Evolutionary conservation across 2,888 invertebrate genomes (phyloP), one percentile per base, ranked within the genome.

Genomic region (Creontiades dilutus): DNA sequence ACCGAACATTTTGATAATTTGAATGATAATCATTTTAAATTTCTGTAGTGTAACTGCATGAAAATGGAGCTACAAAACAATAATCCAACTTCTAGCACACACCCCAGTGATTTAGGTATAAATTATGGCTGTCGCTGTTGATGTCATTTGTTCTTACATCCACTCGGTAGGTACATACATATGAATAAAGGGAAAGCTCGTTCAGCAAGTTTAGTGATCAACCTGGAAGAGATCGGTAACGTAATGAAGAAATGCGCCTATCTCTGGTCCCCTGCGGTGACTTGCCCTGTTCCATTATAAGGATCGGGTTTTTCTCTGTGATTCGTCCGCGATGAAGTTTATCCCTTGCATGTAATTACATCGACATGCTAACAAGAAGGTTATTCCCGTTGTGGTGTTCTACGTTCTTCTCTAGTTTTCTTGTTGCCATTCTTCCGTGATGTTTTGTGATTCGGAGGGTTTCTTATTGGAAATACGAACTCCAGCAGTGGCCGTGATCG

Each of bases 221-320:
- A 5, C 52, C 13, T 52, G 52, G 11, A 52, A 52, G 52, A 52
- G 16, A 13, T 52, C 14, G 52, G 52, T 16, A 75, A 75, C 75
- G 16, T 75, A 75, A 75, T 75, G 75, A 75, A 75, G 75, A 16
- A 75, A 75, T 75, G 75, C 75, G 75, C 16, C 75, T 68, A 12
- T n/a, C 16, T 68, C 68, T 12, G 16, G 28, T 52, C 52, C 52
- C 52, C 52, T 2, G 52, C 52, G 11, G 52, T 52, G 13, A 14
- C 52, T 52, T n/a, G 3, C 52, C 13, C 52, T 52, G 52, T 11
- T 13, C 52, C 75, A 27, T 75, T 75, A 28, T 23, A 75, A 5
- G 14, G 75, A n/a, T n/a, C n/a, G 7, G 28, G 23, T 75, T 75
- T 75, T n/a, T n/a, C 28, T 75, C 75, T 12, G 16, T 27, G n/a